Evolutionary conservation across 2,797 vertebrate genomes (phyloP).

Genomic region (Sciaenops ocellatus): DNA sequence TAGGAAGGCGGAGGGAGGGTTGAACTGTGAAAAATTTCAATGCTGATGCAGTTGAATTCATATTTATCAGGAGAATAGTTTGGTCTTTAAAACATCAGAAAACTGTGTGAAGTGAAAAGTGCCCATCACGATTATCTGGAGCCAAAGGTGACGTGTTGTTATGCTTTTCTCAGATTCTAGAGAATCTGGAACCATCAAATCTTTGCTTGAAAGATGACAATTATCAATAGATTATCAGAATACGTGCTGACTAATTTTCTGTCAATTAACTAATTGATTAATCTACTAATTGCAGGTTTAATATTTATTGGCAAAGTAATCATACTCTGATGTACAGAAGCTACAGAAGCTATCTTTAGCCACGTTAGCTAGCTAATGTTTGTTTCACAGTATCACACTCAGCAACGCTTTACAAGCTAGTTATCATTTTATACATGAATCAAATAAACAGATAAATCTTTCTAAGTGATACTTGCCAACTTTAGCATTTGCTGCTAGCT

Average conservation of each 20-base stretch:
- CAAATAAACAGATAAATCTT: background rate
- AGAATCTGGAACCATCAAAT: background rate
- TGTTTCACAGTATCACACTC: background rate
- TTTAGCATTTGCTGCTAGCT: background rate
- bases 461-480: no score
- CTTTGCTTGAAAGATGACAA: background rate
- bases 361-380: background rate
- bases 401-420: background rate
- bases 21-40: background rate
- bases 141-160: no score
- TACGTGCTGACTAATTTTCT: background rate
- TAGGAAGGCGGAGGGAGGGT: background rate
- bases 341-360: background rate
- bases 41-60: background rate
- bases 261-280: no score
- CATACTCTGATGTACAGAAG: background rate
- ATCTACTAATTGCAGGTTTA: background rate
- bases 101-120: no score
- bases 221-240: background rate
- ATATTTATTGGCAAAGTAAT: no score
- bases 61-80: no score
- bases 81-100: no score
- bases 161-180: background rate
- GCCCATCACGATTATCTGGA: background rate
- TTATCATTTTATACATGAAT: background rate